Evolutionary conservation across 53 echinoderm and acorn worm genomes (phyloP), one percentile per base, ranked within the genome.

Genomic region (Astropecten irregularis): DNA sequence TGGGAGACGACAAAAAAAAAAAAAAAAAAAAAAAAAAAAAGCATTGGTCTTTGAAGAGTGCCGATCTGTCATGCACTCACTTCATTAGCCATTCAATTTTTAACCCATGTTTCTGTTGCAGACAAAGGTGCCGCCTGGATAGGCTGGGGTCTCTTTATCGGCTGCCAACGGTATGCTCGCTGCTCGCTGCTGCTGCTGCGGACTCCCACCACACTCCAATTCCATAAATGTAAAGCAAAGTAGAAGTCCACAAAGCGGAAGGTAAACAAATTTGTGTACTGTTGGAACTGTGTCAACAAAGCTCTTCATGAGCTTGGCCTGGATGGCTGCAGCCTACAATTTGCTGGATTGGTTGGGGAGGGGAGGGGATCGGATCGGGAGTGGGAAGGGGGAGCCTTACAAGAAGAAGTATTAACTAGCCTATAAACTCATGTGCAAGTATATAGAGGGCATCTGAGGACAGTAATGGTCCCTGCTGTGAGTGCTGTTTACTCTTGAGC

Each of bases 31-130:
- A 35, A 14, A 55, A n/a, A 30, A 25, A 58, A 60, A 40, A 15
- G 16, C 23, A 7, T 22, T 13, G 9, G 26, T 44, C 79, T 79
- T 79, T 79, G 79, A 79, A 61, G 47, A 31, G 22, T 63, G 35
- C 79, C 79, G 79, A 61, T 63, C 79, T 29, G 47, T 47, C 79
- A 47, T 42, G 47, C 61, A 79, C 79, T 79, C 79, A 62, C 79
- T 79, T 79, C 79, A 40, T 79, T 79, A 79, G 79, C 79, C 27
- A 47, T 79, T 79, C 79, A 79, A 79, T 79, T 61, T 79, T 79
- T 79, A 79, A 79, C 79, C 62, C 79, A 13, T n/a, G 79, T 40
- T 62, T 48, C 61, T 56, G 30, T 33, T 46, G 29, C 47, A 42
- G 61, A 79, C 79, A 79, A 79, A 79, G 79, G 62, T 14, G 79